These are phyloP conservation scores for Xiphophorus birchmanni DNA, from an alignment of 2,797 vertebrate genomes.

Conservation along the genomic window DNA sequence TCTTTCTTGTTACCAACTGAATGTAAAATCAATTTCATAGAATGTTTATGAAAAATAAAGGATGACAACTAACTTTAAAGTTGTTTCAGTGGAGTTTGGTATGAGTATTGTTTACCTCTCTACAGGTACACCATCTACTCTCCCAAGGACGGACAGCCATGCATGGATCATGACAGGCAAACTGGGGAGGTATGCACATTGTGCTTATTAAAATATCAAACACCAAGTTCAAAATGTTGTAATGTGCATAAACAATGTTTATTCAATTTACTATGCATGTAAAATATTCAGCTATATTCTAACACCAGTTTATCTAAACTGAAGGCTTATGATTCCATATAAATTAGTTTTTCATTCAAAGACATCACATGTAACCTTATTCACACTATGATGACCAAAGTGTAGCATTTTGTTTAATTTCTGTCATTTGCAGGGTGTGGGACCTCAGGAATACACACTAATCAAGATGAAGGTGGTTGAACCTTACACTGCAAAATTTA, in stretches of 20 bases:
- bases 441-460: slow-evolving; percentile 95
- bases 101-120: slow-evolving; percentile 8
- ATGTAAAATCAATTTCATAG: not conserved
- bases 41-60: not conserved
- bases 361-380: not conserved
- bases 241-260: not conserved
- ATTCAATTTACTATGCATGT: not conserved
- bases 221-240: not conserved
- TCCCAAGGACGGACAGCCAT: slow-evolving; percentile 96
- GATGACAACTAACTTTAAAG: not conserved
- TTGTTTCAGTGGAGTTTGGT: slow-evolving; percentile 4
- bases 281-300: not conserved
- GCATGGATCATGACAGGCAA: slow-evolving; percentile 99
- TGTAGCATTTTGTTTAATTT: not conserved
- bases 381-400: not conserved
- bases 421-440: slow-evolving; percentile 86
- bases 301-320: not conserved
- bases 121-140: slow-evolving; percentile 96
- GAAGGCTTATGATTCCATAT: not conserved
- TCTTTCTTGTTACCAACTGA: not conserved
- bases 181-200: slow-evolving; percentile 89
- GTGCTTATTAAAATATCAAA: not conserved
- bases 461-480: slow-evolving; percentile 96
- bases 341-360: not conserved
- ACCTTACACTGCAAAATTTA: slow-evolving; percentile 91